A percentile compares a stretch with the other conserved stretches of the same genome.
These are phyloP conservation scores for Alouatta palliata DNA, from an alignment of 2,113 vertebrate species.

Conservation along the genomic window DNA sequence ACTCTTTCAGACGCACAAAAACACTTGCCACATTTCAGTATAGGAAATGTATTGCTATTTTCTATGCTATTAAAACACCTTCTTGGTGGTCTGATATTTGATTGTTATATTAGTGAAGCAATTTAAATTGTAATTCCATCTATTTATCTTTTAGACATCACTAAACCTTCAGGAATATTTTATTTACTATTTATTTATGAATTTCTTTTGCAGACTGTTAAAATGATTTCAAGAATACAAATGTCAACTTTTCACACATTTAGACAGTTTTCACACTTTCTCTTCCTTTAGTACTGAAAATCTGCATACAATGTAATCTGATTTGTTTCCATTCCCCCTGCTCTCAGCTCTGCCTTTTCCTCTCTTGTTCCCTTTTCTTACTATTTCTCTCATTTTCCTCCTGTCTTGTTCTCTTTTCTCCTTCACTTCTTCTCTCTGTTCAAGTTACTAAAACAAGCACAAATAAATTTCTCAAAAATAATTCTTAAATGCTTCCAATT, in stretches of 20 bases:
- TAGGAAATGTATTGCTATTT: neutral
- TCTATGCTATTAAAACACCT: neutral
- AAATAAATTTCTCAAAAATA: conserved; percentile 56
- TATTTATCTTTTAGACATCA: neutral
- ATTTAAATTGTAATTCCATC: neutral
- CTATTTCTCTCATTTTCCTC: neutral
- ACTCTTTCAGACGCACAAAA: neutral
- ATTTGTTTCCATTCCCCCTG: neutral
- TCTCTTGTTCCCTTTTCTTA: neutral
- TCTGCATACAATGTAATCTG: neutral
- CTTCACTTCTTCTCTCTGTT: neutral
- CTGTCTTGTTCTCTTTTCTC: neutral
- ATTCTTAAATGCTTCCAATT: conserved; percentile 49
- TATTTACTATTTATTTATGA: conserved; percentile 6
- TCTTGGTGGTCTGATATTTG: neutral
- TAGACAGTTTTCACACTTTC: conserved; percentile 16
- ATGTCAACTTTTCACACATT: neutral
- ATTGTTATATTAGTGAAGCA: neutral
- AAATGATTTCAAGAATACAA: conserved; percentile 43
- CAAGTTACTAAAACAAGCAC: conserved; percentile 9
- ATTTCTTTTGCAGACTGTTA: neutral
- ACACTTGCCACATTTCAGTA: neutral
- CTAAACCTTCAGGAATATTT: conserved; percentile 9
- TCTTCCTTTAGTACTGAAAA: neutral
- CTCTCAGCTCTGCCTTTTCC: neutral